Base-by-base conservation (phyloP, 2,113 vertebrate genomes). In the Callocephalon fimbriatum region DNA sequence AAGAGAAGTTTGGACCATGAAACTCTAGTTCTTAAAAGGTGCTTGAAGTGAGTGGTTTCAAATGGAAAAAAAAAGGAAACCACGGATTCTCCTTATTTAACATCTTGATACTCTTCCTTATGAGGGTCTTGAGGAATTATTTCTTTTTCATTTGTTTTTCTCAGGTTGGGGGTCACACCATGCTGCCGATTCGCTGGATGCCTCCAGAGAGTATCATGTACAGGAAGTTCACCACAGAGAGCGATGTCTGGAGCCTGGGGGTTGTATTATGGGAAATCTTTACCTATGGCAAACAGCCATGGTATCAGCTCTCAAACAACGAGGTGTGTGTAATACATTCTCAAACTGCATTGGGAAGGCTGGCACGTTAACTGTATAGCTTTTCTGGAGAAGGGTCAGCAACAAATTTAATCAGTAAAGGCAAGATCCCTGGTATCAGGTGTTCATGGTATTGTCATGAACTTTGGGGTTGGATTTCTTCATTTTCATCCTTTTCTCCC, bases 191-290 rank as follows among this genome's bases (percentile, higher is more conserved):
- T 84, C 99, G 99, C 66, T 99, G 99, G 99, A 99, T 99, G 99
- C 99, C 99, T 74, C 99, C 99, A 31, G 99, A 99, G 96, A 99
- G 99, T 97, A 99, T 99, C 97, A 99, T 99, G 99, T 99, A 99
- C 95, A 99, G 99, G 97, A 99, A 99, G 96, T 99, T 99, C 98
- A 99, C 99, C 94, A 99, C 99, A 2, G 99, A 99, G 97, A 99
- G 99, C 0, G 99, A 99, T 17, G 99, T 99, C 53, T 99, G 99
- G 99, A 99, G 99, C 97, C 98, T 99, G 83, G 99, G 99, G 5
- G 99, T 99, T 23, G 99, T 99, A 48, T 98, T 99, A 70, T 99
- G 99, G 99, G 99, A 99, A 98, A 99, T 99, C 97, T 99, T 99
- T 98, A 99, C 99, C 25, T 99, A 99, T 6, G 99, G 99, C 94